Conservation (phyloP, 2,888 invertebrate species). For the Perdita meconis region DNA sequence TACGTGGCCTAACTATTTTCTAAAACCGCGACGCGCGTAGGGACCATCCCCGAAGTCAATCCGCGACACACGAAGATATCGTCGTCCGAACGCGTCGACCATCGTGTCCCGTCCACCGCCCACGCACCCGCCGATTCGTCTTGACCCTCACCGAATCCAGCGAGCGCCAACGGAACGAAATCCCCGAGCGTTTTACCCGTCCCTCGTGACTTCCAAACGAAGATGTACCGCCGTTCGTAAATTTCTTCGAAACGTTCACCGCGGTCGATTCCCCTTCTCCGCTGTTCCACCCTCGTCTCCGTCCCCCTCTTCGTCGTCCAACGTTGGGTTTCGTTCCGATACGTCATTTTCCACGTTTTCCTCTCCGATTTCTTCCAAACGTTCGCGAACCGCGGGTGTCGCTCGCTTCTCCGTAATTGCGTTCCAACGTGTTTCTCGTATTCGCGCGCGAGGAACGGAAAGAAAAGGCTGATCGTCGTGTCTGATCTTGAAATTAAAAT, state of each 20-base stretch:
- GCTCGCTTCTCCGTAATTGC: not conserved
- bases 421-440: not conserved
- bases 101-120: not conserved
- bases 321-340: not conserved
- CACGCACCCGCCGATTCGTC: slow-evolving; percentile 14
- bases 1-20: slow-evolving; percentile 42
- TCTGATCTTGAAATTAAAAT: slow-evolving; percentile 32
- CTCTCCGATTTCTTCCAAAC: not conserved
- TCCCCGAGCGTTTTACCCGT: not conserved
- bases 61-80: slow-evolving; percentile 50
- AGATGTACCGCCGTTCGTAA: slow-evolving; percentile 12
- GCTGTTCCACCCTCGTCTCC: not conserved
- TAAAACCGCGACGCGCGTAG: slow-evolving; percentile 35
- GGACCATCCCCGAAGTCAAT: slow-evolving; percentile 48
- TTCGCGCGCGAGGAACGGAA: slow-evolving; percentile 50
- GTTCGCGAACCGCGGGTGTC: not conserved
- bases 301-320: not conserved
- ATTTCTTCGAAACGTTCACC: slow-evolving; percentile 14
- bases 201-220: not conserved
- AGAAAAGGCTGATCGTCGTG: slow-evolving; percentile 52
- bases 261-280: not conserved
- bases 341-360: not conserved
- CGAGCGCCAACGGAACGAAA: slow-evolving; percentile 1
- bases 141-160: no score
- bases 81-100: slow-evolving; percentile 6